Percentiles rank a stretch among this genome's conserved stretches.
These are phyloP conservation scores for Cercocebus atys DNA, from an alignment of 2,113 vertebrate genomes.

Conservation along the genomic window DNA sequence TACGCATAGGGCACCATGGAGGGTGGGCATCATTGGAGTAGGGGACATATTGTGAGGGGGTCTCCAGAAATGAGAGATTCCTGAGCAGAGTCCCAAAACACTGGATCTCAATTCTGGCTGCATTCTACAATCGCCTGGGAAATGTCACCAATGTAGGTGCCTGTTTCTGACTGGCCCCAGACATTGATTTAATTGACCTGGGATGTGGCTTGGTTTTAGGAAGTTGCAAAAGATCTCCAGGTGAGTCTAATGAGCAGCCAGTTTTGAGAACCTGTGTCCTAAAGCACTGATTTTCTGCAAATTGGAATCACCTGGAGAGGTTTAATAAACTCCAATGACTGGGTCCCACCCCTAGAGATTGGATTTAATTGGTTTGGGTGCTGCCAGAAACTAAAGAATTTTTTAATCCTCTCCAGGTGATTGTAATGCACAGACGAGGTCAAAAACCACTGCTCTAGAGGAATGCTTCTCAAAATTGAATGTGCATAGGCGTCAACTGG, in stretches of 20 bases:
- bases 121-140: not conserved
- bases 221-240: not conserved
- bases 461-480: not conserved
- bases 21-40: accelerated
- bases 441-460: not conserved
- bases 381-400: not conserved
- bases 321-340: not conserved
- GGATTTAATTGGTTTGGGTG: not conserved
- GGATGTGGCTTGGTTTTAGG: not conserved
- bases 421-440: not conserved
- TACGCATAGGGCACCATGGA: accelerated
- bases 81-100: not conserved
- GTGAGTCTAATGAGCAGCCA: not conserved
- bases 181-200: not conserved
- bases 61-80: not conserved
- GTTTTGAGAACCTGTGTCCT: not conserved
- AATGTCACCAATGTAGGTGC: not conserved
- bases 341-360: not conserved
- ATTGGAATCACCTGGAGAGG: not conserved
- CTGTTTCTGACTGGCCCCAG: not conserved
- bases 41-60: not conserved
- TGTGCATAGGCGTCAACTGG: not conserved
- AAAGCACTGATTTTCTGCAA: not conserved
- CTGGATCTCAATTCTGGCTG: not conserved
- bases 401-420: not conserved